These are phyloP conservation scores for Menidia menidia DNA, from an alignment of 2,797 vertebrate genomes.

Conservation along the genomic window DNA sequence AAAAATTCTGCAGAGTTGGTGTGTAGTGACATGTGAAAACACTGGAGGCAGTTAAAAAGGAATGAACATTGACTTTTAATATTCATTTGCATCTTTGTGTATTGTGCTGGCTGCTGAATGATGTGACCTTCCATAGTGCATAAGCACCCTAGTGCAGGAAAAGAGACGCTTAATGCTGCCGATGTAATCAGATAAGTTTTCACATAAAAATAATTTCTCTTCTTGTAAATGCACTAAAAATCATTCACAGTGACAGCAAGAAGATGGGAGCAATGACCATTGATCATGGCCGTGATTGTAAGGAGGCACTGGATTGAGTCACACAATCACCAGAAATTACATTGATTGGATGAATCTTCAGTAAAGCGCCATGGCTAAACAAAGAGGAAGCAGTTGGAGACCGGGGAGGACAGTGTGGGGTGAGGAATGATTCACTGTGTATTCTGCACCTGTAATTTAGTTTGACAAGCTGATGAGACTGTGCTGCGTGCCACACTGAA, in stretches of 20 bases:
- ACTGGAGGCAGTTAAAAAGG: constrained; percentile 46
- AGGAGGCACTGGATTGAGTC: constrained; percentile 65
- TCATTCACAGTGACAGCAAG: constrained; percentile 52
- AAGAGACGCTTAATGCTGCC: constrained; percentile 28
- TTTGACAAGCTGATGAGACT: constrained; percentile 73
- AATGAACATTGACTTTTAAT: constrained; percentile 47
- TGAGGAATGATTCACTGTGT: constrained; percentile 67
- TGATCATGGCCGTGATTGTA: constrained; percentile 61
- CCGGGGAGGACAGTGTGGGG: constrained; percentile 63
- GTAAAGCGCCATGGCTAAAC: constrained; percentile 58
- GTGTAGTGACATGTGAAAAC: constrained; percentile 42
- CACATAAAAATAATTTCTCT: constrained; percentile 39
- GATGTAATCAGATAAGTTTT: constrained; percentile 56
- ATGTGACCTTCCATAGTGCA: constrained; percentile 19
- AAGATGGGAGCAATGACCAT: constrained; percentile 45
- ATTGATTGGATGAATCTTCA: constrained; percentile 79
- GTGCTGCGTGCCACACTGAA: constrained; percentile 37
- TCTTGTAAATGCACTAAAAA: constrained; percentile 38
- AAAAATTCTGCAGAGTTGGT: constrained; percentile 18
- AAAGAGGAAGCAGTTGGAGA: constrained; percentile 74
- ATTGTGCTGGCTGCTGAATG: constrained; percentile 23
- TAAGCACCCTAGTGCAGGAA: background rate
- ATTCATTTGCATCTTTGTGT: constrained; percentile 36
- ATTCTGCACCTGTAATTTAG: constrained; percentile 74
- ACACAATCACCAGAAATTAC: constrained; percentile 81